These are phyloP conservation scores for Halocynthia roretzi DNA, from an alignment of 23 tunicate genomes.

Conservation along the genomic window DNA sequence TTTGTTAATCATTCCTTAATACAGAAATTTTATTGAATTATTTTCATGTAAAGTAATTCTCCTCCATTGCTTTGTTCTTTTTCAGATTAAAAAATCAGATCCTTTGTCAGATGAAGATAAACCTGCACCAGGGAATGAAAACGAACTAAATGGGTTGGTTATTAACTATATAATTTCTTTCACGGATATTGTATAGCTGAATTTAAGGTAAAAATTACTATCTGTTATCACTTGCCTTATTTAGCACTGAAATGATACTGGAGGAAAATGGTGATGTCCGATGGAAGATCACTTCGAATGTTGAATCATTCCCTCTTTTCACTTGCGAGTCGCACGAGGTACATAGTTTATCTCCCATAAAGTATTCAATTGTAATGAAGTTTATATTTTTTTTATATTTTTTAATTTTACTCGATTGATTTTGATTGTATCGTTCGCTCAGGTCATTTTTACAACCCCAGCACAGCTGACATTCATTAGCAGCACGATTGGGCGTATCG, in stretches of 20 bases:
- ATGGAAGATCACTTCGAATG: neutral
- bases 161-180: neutral
- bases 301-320: slow-evolving; percentile 1
- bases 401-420: too few relatives aligned
- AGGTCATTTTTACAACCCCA: neutral
- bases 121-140: neutral
- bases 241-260: neutral
- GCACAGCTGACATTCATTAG: slow-evolving; percentile 4
- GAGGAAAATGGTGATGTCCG: neutral
- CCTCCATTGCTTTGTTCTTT: neutral
- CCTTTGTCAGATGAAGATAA: neutral
- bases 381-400: too few relatives aligned
- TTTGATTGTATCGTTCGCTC: neutral
- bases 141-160: neutral
- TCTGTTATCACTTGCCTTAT: neutral
- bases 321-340: neutral
- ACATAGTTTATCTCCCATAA: neutral
- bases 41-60: neutral
- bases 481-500: neutral
- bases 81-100: neutral
- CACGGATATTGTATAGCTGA: neutral
- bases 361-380: too few relatives aligned
- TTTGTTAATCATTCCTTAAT: neutral
- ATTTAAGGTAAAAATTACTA: neutral
- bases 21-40: neutral